Conservation (phyloP, 2,113 vertebrate species). For the Sceloporus undulatus region DNA sequence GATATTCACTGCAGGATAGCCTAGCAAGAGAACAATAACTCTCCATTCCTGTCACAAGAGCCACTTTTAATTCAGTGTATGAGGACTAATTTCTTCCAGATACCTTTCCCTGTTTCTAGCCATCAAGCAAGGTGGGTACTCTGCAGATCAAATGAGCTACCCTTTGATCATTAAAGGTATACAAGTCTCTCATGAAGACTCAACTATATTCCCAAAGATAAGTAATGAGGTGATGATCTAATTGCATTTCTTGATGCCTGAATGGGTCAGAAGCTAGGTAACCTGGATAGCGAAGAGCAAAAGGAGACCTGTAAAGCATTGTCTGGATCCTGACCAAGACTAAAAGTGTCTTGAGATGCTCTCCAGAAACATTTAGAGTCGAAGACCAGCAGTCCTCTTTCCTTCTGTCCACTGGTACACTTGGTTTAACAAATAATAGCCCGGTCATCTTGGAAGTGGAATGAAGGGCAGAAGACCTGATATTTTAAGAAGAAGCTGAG, state of each 20-base stretch:
- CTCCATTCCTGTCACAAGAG: neutral
- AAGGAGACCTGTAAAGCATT: neutral
- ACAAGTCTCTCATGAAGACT: slow-evolving; percentile 22
- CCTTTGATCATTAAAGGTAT: slow-evolving; percentile 21
- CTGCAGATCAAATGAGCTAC: slow-evolving; percentile 20
- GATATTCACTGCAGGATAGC: neutral
- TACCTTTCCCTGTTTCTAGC: neutral
- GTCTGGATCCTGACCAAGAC: slow-evolving; percentile 34
- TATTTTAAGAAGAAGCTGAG: neutral
- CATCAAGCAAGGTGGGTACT: neutral
- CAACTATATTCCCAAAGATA: slow-evolving; percentile 41
- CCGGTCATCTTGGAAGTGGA: neutral
- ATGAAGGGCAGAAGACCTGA: neutral
- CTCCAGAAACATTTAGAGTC: neutral
- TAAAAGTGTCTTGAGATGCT: neutral
- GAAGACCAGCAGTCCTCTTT: neutral
- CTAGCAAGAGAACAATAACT: neutral
- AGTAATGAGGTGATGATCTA: slow-evolving; percentile 33
- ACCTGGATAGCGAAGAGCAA: neutral
- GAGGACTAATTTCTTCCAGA: neutral
- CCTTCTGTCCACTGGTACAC: neutral
- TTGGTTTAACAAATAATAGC: neutral
- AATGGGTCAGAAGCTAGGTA: slow-evolving; percentile 39
- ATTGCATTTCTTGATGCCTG: slow-evolving; percentile 5
- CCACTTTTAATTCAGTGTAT: neutral